A percentile compares a stretch with the other conserved stretches of the same genome.
phyloP scores from a whole-genome alignment of 2,888 invertebrate genomes.

The Drosophila incognita region DNA sequence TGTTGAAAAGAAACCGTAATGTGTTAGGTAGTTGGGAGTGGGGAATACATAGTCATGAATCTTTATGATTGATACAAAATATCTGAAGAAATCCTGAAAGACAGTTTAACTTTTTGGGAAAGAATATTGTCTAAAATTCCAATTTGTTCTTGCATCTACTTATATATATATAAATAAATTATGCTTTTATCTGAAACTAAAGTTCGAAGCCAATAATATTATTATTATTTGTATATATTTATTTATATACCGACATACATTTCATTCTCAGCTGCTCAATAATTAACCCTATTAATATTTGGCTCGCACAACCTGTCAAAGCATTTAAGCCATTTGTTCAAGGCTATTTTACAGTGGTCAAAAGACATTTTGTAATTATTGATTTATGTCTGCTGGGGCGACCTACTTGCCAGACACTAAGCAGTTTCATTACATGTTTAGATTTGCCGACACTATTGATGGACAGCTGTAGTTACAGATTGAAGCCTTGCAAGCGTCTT shows the following conservation, averaged over 20 bases:
- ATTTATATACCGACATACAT: too few species aligned
- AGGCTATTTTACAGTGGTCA: conserved; percentile 10
- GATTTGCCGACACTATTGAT: conserved; percentile 48
- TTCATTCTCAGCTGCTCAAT: background rate
- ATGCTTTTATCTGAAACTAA: too few species aligned
- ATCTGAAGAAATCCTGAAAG: background rate
- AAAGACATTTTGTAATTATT: conserved; percentile 28
- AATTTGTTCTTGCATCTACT: too few species aligned
- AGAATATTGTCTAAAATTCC: too few species aligned
- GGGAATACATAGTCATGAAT: background rate
- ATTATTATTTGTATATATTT: too few species aligned
- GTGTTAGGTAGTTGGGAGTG: conserved; percentile 1
- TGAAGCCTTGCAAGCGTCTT: conserved; percentile 46
- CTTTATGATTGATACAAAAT: background rate
- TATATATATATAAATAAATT: background rate
- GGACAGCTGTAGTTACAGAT: conserved; percentile 6
- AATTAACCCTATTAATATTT: background rate
- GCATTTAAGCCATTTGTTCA: background rate
- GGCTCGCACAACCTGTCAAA: background rate
- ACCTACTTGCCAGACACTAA: conserved; percentile 58
- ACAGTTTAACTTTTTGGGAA: too few species aligned
- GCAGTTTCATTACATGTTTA: conserved; percentile 31
- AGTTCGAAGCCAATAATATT: too few species aligned
- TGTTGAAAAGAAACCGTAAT: background rate
- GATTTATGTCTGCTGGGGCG: conserved; percentile 42